Evolutionary conservation across 2,888 invertebrate species (phyloP), one percentile per base, ranked within the genome.

Genomic region (Agrilus cyanescens): DNA sequence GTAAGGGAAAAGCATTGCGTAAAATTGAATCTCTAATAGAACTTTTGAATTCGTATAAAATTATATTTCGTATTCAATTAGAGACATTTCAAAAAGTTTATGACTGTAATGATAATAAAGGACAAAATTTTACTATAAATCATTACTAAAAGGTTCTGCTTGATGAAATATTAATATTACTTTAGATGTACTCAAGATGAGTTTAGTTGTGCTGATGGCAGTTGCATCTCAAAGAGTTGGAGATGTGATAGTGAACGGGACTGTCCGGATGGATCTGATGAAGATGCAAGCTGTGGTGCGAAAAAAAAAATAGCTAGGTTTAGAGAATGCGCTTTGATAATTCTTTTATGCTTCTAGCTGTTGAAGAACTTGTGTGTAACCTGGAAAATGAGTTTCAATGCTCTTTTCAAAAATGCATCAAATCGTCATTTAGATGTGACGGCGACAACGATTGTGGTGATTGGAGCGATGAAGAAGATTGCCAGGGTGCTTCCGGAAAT

Each of bases 361-460:
- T 10, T 10, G 25, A 25, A 25, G 25, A 25, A 25, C 25, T 10
- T 1, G 25, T 74, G 35, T 87, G 87, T 57, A 78, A 77, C 12
- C 25, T 10, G 10, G 80, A 82, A 46, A 77, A 76, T 7, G 84
- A 86, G 57, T 82, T 85, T 50, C 80, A 80, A 61, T 88, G 87
- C 57, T 68, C 73, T 44, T 75, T 74, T 7, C 72, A 73, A 20
- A 75, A 80, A 43, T 90, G 89, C 61, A 79, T 89, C 36, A 72
- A 80, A 32, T 73, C 75, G 53, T 77, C 81, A 45, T 88, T 83
- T 59, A 78, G 80, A 47, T 89, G 89, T 58, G 89, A 90, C 53
- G 84, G 85, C 0, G 86, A 88, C 57, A 83, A 87, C 57, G 88
- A 90, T 58, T 89, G 89, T 56, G 86, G 83, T 0, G 89, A 90